Conservation (phyloP, 2,797 vertebrate species). For the Lithobates sylvaticus region DNA sequence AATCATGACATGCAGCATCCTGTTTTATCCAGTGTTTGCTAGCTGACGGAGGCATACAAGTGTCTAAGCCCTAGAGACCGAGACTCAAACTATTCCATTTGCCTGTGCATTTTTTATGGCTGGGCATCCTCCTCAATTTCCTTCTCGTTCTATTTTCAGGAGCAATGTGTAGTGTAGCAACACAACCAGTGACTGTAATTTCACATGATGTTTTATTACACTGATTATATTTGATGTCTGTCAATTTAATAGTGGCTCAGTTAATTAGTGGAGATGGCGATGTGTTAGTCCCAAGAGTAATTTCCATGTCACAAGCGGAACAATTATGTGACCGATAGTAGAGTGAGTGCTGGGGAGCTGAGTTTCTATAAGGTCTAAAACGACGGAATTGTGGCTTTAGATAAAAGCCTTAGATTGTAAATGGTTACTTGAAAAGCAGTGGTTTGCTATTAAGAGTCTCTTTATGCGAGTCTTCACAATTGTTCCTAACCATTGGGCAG, state of each 20-base stretch:
- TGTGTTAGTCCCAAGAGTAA: background rate
- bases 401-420: no score
- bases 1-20: constrained; percentile 57
- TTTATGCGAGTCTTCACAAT: background rate
- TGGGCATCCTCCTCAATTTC: constrained; percentile 41
- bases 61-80: constrained; percentile 49
- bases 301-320: background rate
- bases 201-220: constrained; percentile 44
- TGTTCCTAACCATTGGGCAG: background rate
- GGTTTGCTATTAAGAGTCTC: no score
- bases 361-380: background rate
- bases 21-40: constrained; percentile 45
- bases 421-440: no score
- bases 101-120: constrained; percentile 49
- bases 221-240: constrained; percentile 40
- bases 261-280: constrained; percentile 39
- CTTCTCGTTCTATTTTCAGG: constrained; percentile 2
- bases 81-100: constrained; percentile 45
- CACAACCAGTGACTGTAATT: constrained; percentile 14
- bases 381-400: no score
- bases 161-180: constrained; percentile 30
- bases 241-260: constrained; percentile 18
- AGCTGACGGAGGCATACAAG: constrained; percentile 35
- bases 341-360: background rate
- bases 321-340: background rate